These are phyloP conservation scores for Hepsetus odoe DNA, from an alignment of 2,113 vertebrate species.

Conservation along the genomic window DNA sequence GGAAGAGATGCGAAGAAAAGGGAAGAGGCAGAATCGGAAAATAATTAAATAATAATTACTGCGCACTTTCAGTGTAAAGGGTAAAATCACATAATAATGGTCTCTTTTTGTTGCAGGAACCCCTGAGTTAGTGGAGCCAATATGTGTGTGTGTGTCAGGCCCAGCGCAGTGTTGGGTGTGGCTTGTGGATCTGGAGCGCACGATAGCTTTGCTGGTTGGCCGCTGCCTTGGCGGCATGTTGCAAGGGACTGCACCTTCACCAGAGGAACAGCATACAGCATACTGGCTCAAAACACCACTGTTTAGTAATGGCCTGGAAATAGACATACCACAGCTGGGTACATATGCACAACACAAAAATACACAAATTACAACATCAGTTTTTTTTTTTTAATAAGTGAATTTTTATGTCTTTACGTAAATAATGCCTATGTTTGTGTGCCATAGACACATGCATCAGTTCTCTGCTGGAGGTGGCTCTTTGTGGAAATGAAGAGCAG, in stretches of 20 bases:
- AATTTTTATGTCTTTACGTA: background rate
- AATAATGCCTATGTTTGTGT: background rate
- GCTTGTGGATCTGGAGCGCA: slow-evolving; percentile 96
- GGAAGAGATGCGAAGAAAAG: no score
- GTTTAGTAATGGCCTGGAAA: slow-evolving; percentile 93
- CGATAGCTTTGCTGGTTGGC: slow-evolving; percentile 89
- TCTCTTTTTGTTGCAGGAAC: slow-evolving; percentile 71
- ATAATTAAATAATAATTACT: no score
- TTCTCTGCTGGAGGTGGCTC: slow-evolving; percentile 88
- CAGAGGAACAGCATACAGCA: slow-evolving; percentile 90
- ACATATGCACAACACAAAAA: slow-evolving; percentile 48
- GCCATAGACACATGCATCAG: slow-evolving; percentile 89
- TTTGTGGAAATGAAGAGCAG: slow-evolving; percentile 96
- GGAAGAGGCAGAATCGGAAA: no score
- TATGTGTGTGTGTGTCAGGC: slow-evolving; percentile 74
- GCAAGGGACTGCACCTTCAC: slow-evolving; percentile 86
- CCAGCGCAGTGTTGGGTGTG: slow-evolving; percentile 90
- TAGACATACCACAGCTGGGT: slow-evolving; percentile 91
- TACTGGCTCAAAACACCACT: slow-evolving; percentile 95
- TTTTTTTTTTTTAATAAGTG: background rate
- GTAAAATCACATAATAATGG: background rate
- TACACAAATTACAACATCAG: no score
- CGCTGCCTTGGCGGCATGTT: slow-evolving; percentile 96
- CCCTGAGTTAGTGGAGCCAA: slow-evolving; percentile 85
- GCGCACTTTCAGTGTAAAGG: no score